Percentiles rank a stretch among this genome's conserved stretches.
Conservation (phyloP, 2,113 vertebrate genomes). For the Pontoporia blainvillei region DNA sequence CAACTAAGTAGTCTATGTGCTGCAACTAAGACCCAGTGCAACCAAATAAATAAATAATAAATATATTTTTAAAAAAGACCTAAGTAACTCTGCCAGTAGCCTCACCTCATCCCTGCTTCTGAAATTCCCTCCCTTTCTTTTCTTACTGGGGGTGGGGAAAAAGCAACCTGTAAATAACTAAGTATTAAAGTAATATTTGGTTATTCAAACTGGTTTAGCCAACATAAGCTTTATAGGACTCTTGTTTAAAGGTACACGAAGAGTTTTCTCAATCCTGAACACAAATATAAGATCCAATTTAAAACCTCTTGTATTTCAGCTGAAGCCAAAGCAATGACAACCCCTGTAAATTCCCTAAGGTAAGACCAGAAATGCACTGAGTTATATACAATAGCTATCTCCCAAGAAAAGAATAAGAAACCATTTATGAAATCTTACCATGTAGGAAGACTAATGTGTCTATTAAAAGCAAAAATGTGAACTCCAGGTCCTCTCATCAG, state of each 20-base stretch:
- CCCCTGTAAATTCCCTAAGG: slow-evolving; percentile 74
- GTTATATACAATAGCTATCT: slow-evolving; percentile 75
- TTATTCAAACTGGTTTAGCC: slow-evolving; percentile 56
- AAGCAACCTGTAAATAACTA: neutral
- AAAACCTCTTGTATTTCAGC: slow-evolving; percentile 58
- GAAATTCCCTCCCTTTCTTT: neutral
- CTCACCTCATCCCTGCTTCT: neutral
- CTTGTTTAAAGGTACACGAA: slow-evolving; percentile 35
- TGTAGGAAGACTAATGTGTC: slow-evolving; percentile 80
- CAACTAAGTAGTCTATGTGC: too few relatives aligned
- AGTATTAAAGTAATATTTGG: slow-evolving; percentile 39
- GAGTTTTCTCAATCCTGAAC: slow-evolving; percentile 35
- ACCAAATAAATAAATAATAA: too few relatives aligned
- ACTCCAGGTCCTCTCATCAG: slow-evolving; percentile 77
- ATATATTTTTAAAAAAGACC: too few relatives aligned
- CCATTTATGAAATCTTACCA: slow-evolving; percentile 76
- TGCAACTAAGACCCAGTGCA: too few relatives aligned
- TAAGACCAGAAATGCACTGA: slow-evolving; percentile 64
- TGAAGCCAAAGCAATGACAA: slow-evolving; percentile 47
- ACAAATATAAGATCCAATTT: slow-evolving; percentile 63
- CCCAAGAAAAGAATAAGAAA: slow-evolving; percentile 67
- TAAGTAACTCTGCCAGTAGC: neutral
- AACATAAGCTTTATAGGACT: slow-evolving; percentile 38
- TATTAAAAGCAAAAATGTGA: slow-evolving; percentile 82
- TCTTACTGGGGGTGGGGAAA: neutral